These are phyloP conservation scores for Leucophenga varia DNA, from an alignment of 1,140 invertebrate species.

Conservation along the genomic window DNA sequence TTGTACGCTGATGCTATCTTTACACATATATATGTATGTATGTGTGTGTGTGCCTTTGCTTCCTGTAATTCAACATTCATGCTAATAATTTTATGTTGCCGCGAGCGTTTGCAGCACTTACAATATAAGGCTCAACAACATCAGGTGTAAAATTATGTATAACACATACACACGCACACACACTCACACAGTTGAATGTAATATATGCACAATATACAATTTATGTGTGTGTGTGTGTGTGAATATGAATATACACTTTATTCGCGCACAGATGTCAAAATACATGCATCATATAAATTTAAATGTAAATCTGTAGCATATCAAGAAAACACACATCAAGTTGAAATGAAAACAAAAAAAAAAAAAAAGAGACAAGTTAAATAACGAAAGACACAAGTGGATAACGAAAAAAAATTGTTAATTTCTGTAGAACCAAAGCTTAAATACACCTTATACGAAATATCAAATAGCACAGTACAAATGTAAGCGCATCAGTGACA, in stretches of 20 bases:
- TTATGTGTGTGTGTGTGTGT: too few relatives aligned
- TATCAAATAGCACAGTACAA: too few relatives aligned
- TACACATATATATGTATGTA: constrained; percentile 2
- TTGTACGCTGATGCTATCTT: too few relatives aligned
- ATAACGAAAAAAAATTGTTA: too few relatives aligned
- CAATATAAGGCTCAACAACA: constrained; percentile 22
- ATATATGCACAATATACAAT: too few relatives aligned
- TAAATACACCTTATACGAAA: too few relatives aligned
- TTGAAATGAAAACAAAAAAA: background rate
- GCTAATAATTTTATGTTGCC: constrained; percentile 46
- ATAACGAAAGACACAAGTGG: background rate
- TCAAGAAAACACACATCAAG: constrained; percentile 18
- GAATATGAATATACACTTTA: too few relatives aligned
- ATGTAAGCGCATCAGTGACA: too few relatives aligned
- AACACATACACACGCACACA: constrained; percentile 23
- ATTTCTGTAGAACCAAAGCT: too few relatives aligned
- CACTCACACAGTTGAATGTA: too few relatives aligned
- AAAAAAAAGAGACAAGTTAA: constrained; percentile 18
- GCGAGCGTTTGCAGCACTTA: constrained; percentile 12
- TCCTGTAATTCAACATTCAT: constrained; percentile 44
- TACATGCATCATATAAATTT: constrained; percentile 13
- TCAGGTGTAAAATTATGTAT: constrained; percentile 52
- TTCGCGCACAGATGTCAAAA: background rate
- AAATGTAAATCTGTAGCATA: too few relatives aligned
- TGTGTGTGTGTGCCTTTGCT: constrained; percentile 13